These are phyloP conservation scores for Lymantria monacha DNA, from an alignment of 2,888 invertebrate species.

Conservation along the genomic window DNA sequence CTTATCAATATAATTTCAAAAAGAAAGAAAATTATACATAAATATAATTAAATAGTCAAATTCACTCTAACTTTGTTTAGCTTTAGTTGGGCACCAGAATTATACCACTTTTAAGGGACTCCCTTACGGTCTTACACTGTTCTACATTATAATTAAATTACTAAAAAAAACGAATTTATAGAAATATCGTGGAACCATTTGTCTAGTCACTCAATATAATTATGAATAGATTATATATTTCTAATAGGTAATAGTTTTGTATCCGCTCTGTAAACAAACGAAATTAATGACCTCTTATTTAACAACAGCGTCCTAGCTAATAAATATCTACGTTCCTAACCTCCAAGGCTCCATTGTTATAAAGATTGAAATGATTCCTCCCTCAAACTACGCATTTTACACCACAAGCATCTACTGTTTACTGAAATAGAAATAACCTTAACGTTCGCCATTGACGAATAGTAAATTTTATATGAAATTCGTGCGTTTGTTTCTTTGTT, in stretches of 20 bases:
- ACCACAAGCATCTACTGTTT: constrained; percentile 54
- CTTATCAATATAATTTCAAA: no score
- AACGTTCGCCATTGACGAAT: constrained; percentile 40
- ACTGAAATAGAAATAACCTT: constrained; percentile 35
- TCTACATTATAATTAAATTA: no score
- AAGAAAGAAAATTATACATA: no score
- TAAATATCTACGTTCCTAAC: constrained; percentile 17
- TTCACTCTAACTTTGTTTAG: no score
- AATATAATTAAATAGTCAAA: no score
- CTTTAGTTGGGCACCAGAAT: no score
- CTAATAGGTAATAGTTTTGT: background rate
- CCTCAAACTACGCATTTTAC: constrained; percentile 40
- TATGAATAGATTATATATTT: no score
- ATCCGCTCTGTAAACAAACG: constrained; percentile 12
- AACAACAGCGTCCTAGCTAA: constrained; percentile 13
- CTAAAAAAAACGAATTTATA: no score
- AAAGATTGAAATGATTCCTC: constrained; percentile 26
- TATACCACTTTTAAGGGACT: no score
- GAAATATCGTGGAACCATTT: no score
- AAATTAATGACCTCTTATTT: constrained; percentile 45
- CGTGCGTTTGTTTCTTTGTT: constrained; percentile 43
- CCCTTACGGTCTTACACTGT: no score
- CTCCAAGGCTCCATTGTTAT: constrained; percentile 29
- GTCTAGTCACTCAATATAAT: no score
- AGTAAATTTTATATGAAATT: constrained; percentile 58